Evolutionary conservation across 2,113 vertebrate species (phyloP).

Genomic region (Festucalex cinctus): DNA sequence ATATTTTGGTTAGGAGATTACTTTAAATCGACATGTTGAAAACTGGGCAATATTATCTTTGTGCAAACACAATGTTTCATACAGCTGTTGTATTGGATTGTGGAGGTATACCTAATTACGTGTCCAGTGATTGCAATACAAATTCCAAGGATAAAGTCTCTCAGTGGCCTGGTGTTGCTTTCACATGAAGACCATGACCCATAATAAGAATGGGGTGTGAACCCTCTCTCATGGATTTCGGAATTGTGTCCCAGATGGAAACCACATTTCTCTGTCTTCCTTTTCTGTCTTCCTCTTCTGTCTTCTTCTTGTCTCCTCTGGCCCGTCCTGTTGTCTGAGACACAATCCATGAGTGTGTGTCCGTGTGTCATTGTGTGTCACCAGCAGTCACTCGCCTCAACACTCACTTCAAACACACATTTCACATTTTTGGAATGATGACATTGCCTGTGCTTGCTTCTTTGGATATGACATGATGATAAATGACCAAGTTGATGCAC

Average conservation of each 20-base stretch:
- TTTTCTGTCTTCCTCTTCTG: slow-evolving; percentile 31
- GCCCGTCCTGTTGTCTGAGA: slow-evolving; percentile 62
- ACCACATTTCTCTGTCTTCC: slow-evolving; percentile 50
- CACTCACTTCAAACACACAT: slow-evolving; percentile 66
- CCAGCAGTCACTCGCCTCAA: slow-evolving; percentile 52
- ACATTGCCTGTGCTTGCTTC: slow-evolving; percentile 71
- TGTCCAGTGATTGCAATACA: not conserved
- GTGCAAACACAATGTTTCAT: not conserved
- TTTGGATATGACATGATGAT: slow-evolving; percentile 34
- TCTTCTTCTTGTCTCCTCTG: slow-evolving; percentile 45
- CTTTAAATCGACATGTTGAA: too few species aligned
- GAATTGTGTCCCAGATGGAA: slow-evolving; percentile 64
- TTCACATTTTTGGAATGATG: slow-evolving; percentile 66
- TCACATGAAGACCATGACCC: slow-evolving; percentile 63
- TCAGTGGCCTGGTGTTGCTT: slow-evolving; percentile 54
- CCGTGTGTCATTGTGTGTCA: slow-evolving; percentile 48
- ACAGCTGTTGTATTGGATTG: not conserved
- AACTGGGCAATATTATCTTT: not conserved
- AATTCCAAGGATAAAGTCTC: slow-evolving; percentile 29
- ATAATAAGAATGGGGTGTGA: slow-evolving; percentile 37
- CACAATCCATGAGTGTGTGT: slow-evolving; percentile 71
- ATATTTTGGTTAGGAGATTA: too few species aligned
- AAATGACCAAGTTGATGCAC: slow-evolving; percentile 27
- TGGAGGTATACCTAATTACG: not conserved
- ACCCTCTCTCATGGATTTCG: slow-evolving; percentile 69